Base-by-base conservation (phyloP, 2,113 vertebrate species). In the Clarias gariepinus region DNA sequence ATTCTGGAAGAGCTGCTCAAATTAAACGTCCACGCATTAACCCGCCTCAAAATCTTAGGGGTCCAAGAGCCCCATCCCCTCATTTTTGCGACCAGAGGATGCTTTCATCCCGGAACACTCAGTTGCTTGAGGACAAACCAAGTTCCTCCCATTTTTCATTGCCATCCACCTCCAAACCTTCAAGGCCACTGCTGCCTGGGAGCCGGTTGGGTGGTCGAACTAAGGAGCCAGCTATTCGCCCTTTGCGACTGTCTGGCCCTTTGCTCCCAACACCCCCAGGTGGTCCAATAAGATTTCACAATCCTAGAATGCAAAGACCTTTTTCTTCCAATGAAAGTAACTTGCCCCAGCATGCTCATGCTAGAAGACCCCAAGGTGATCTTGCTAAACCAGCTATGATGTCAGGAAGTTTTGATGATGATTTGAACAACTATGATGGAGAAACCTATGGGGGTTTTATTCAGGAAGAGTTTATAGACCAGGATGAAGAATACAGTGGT, bases 241-340 rank as follows among this genome's bases (percentile, higher is more conserved):
- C 94, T 1, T 90, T 81, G 1, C 90, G 91, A 78, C 90, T 84
- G 41, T 96, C 96, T 63, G 91, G 95, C 88, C 96, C 96, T 19
- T 94, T 98, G 86, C 95, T 98, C 81, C 98, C 97, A 52, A 96
- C 96, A 89, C 96, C 96, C 1, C 92, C 94, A 13, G 88, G 93
- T 87, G 95, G 96, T 88, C 93, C 95, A 23, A 89, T 93, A 41
- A 89, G 71, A 9, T 85, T 86, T 8, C 87, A 89, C 2, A 91
- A 91, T 86, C 84, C 89, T 2, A 84, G 92, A 1, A 93, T 92
- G 4, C 94, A 93, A 25, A 95, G 93, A 85, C 87, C 93, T 0
- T 94, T 95, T 69, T 60, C 91, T 0, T 93, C 94, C 11, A 90
- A 90, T 19, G 19, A 76, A 52, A n/a, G 77, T 4, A 93, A 87